Evolutionary conservation across 2,888 invertebrate genomes (phyloP), one percentile per base, ranked within the genome.

Genomic region (Alcis repandata): DNA sequence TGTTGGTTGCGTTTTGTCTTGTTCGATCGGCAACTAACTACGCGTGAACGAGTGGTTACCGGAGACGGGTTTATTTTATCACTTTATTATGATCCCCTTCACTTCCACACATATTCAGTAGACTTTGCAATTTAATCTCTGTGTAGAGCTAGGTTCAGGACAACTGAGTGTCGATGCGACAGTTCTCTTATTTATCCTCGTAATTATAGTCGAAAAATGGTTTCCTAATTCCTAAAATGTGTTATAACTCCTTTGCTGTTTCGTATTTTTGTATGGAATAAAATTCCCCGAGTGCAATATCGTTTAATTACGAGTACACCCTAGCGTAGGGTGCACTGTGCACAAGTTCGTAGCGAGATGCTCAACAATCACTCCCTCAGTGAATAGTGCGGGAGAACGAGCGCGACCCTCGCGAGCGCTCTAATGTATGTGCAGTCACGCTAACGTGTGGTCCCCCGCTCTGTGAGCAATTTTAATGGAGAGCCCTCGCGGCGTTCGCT

Each of bases 351-450:
- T 73, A 75, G 56, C 75, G 73, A 77, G 74, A 68, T 72, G 79
- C 58, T 79, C 72, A 69, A 75, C 79, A 82, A 83, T 84, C 81
- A 79, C 77, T 79, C 82, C 75, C 78, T 77, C 62, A 67, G 56
- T 36, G 19, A 69, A 67, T 60, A 79, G 78, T 79, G 83, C 74
- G 75, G 72, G 19, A 41, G 15, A 32, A 10, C 4, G 9, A 19
- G 79, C 79, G 78, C 78, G 78, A 79, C 85, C 87, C 85, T 84
- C 80, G 65, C 22, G 11, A 54, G 27, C 54, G 38, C 76, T 73
- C 73, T 88, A 86, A 88, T 88, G 86, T 87, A 87, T 89, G 88
- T 85, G 79, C 78, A 84, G 86, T 85, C 88, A 87, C 82, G 86
- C 79, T 46, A 59, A 63, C 78, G 74, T 81, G 86, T 74, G 80